Conservation (phyloP, 1,140 invertebrate genomes). For the Helicorthomorpha holstii region DNA sequence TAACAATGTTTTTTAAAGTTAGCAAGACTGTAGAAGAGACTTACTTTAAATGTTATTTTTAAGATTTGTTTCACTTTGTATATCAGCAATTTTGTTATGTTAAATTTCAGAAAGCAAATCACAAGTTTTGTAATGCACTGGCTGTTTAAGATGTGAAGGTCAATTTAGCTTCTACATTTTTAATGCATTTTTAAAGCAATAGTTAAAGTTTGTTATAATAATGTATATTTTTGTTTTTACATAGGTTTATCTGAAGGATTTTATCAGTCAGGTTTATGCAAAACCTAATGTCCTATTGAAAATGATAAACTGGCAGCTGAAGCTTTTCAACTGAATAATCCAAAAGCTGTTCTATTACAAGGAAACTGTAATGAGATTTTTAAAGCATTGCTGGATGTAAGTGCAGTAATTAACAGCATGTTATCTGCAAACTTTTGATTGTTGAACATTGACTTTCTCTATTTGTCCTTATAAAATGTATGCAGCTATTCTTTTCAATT, state of each 20-base stretch:
- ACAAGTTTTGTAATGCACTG: too few relatives aligned
- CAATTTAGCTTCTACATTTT: neutral
- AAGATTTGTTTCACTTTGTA: too few relatives aligned
- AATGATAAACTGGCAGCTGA: constrained; percentile 56
- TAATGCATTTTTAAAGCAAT: neutral
- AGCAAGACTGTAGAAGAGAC: too few relatives aligned
- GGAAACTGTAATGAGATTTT: constrained; percentile 66
- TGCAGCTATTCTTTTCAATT: too few relatives aligned
- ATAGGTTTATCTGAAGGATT: constrained; percentile 34
- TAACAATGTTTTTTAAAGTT: too few relatives aligned
- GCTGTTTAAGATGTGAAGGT: constrained; percentile 52
- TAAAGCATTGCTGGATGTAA: constrained; percentile 40
- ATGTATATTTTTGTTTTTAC: neutral
- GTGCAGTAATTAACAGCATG: constrained; percentile 8
- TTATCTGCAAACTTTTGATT: too few relatives aligned
- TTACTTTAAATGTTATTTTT: too few relatives aligned
- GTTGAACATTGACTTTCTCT: too few relatives aligned
- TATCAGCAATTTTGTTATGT: too few relatives aligned
- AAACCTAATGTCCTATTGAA: constrained; percentile 65
- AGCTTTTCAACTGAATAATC: constrained; percentile 63
- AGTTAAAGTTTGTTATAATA: too few relatives aligned
- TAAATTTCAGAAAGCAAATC: too few relatives aligned
- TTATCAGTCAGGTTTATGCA: constrained; percentile 47
- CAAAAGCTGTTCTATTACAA: constrained; percentile 50
- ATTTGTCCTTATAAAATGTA: too few relatives aligned